Conservation (phyloP, 2,113 vertebrate genomes). For the Theristicus caerulescens region DNA sequence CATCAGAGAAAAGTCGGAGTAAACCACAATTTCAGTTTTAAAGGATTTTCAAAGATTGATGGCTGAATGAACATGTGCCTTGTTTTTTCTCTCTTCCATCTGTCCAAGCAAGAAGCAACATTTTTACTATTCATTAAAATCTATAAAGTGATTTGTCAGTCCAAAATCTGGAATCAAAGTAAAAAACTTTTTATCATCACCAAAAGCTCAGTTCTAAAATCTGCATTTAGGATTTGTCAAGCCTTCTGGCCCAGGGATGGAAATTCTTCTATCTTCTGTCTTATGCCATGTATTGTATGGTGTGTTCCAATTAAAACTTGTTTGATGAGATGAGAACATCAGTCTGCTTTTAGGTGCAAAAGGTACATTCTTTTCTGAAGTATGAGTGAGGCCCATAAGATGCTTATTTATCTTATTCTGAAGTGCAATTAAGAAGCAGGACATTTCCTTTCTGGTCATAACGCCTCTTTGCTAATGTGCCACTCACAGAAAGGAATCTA, state of each 20-base stretch:
- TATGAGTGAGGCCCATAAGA: neutral
- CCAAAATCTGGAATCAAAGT: neutral
- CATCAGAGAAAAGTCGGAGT: neutral
- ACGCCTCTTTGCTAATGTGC: neutral
- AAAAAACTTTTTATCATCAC: neutral
- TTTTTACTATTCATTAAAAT: neutral
- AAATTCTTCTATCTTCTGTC: neutral
- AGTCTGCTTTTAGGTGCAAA: neutral
- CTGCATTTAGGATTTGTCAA: neutral
- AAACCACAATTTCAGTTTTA: neutral
- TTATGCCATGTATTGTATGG: rapidly evolving
- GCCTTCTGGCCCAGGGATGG: neutral
- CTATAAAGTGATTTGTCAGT: neutral
- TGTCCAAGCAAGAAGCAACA: neutral
- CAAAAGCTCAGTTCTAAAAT: neutral
- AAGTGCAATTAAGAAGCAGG: neutral
- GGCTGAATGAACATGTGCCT: neutral
- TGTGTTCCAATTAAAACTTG: neutral
- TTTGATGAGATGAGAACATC: neutral
- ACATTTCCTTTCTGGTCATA: neutral
- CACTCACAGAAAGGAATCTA: neutral
- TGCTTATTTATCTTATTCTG: neutral
- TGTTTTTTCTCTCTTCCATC: neutral
- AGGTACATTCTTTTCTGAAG: neutral
- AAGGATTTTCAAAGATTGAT: neutral